These are phyloP conservation scores for Serranus cabrilla DNA, from an alignment of 2,797 vertebrate genomes.

Conservation along the genomic window DNA sequence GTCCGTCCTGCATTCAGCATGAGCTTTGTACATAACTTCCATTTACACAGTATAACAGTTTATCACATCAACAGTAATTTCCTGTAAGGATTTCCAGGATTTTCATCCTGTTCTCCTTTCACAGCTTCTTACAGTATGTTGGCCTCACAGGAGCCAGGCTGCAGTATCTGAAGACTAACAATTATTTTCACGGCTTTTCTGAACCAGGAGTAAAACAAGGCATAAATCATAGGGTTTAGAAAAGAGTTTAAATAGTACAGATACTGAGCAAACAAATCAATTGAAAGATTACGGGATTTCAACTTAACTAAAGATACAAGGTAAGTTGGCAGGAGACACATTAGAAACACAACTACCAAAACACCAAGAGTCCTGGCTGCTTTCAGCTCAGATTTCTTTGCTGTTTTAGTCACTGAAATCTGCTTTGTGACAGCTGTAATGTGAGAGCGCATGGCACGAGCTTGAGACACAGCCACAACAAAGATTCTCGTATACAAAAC, in stretches of 20 bases:
- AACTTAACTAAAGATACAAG: not conserved
- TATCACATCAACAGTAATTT: too few relatives aligned
- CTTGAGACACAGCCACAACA: too few relatives aligned
- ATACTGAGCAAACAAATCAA: not conserved
- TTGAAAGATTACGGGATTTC: fast-evolving
- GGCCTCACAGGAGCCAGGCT: too few relatives aligned
- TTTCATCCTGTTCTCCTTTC: too few relatives aligned
- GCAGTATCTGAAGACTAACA: not conserved
- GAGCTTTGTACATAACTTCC: too few relatives aligned
- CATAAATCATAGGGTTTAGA: constrained; percentile 50
- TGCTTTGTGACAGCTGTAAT: not conserved
- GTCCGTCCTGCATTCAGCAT: too few relatives aligned
- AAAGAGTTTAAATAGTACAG: constrained; percentile 36
- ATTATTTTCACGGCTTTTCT: constrained; percentile 29
- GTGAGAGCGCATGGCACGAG: constrained; percentile 38
- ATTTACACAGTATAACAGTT: too few relatives aligned
- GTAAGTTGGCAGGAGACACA: constrained; percentile 35
- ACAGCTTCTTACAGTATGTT: not conserved
- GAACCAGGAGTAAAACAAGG: constrained; percentile 51
- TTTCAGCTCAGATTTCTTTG: too few relatives aligned
- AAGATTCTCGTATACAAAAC: constrained; percentile 38
- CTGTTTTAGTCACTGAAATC: not conserved
- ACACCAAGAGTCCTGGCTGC: too few relatives aligned
- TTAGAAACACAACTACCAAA: constrained; percentile 35
- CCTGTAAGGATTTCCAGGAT: too few relatives aligned